Percentiles rank a stretch among this genome's conserved stretches.
phyloP scores from a whole-genome alignment of 2,113 vertebrate genomes.

The Phalacrocorax aristotelis region DNA sequence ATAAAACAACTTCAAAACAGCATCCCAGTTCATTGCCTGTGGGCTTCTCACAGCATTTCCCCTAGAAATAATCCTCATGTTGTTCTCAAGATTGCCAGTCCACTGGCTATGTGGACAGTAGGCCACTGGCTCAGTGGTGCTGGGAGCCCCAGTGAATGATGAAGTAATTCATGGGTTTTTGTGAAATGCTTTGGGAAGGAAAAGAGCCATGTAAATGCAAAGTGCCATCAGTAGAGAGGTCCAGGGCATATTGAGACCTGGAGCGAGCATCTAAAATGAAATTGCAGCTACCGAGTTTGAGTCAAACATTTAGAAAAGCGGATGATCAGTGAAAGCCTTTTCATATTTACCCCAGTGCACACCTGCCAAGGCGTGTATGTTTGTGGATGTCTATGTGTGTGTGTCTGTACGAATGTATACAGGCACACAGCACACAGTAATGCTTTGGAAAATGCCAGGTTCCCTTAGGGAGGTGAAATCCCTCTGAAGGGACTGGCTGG shows the following conservation, averaged over 20 bases:
- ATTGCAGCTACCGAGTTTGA: not conserved
- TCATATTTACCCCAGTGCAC: not conserved
- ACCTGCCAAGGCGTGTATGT: not conserved
- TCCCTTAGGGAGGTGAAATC: not conserved
- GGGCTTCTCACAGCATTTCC: not conserved
- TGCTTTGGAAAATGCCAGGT: not conserved
- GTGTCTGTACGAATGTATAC: not conserved
- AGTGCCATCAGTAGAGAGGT: not conserved
- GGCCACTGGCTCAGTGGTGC: not conserved
- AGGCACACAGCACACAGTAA: not conserved
- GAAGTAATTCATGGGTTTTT: not conserved
- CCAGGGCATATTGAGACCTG: not conserved
- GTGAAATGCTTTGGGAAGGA: not conserved
- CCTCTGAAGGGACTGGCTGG: not conserved
- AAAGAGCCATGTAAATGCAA: not conserved
- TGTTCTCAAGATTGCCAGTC: not conserved
- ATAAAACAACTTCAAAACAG: not conserved
- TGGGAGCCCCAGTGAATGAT: not conserved
- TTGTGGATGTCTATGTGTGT: not conserved
- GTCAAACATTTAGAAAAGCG: not conserved
- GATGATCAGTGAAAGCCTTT: not conserved
- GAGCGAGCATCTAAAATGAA: not conserved
- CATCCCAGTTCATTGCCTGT: not conserved
- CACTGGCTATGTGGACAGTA: not conserved
- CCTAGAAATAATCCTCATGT: not conserved